Conservation (phyloP, 1,140 invertebrate genomes). For the Lepidostoma basale region DNA sequence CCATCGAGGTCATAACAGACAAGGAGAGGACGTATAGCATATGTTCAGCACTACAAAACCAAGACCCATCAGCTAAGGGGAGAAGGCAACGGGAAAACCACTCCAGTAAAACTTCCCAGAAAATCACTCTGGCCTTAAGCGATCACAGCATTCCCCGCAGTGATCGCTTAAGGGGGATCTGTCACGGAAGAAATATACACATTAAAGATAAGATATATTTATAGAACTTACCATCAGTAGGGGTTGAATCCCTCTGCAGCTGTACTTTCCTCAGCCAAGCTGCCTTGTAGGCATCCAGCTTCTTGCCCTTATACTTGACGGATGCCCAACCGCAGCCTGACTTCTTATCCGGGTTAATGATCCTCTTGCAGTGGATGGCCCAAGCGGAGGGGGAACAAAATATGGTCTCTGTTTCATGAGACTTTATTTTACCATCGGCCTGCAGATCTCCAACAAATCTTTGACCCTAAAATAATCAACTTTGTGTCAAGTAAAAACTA, state of each 20-base stretch:
- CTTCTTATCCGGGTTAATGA: slow-evolving; percentile 90
- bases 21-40: too few relatives aligned
- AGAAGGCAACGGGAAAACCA: too few relatives aligned
- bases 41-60: too few relatives aligned
- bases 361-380: slow-evolving; percentile 89
- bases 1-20: too few relatives aligned
- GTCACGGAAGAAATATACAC: too few relatives aligned
- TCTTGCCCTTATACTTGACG: slow-evolving; percentile 81
- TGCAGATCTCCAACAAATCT: slow-evolving; percentile 88
- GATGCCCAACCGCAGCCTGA: slow-evolving; percentile 91
- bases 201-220: too few relatives aligned
- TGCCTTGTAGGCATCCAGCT: slow-evolving; percentile 86
- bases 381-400: slow-evolving; percentile 91
- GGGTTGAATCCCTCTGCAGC: slow-evolving; percentile 59
- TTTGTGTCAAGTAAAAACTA: too few relatives aligned
- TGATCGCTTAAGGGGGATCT: too few relatives aligned
- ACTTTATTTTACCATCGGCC: slow-evolving; percentile 85
- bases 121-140: too few relatives aligned
- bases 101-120: too few relatives aligned
- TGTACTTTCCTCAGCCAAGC: slow-evolving; percentile 78
- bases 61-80: too few relatives aligned
- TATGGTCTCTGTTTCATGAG: slow-evolving; percentile 84
- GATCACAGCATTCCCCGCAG: too few relatives aligned
- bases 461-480: slow-evolving; percentile 71
- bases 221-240: slow-evolving; percentile 34